Base-by-base conservation (phyloP, 2,113 vertebrate genomes). In the Galeopterus variegatus region DNA sequence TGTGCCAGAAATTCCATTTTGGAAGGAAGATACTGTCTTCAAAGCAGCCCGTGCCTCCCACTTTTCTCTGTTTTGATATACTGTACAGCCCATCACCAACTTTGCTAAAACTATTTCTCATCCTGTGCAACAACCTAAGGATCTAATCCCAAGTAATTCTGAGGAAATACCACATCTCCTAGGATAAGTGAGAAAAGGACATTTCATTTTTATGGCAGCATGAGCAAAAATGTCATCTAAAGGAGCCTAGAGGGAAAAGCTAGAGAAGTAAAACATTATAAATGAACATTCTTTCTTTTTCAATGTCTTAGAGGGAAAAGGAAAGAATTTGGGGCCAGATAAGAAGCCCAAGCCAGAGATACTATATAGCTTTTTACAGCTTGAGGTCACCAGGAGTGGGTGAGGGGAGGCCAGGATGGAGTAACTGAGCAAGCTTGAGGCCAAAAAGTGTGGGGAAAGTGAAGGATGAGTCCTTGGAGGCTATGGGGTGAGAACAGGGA, bases 1-100 rank as follows among this genome's bases (percentile, higher is more conserved):
- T 4, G 19, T 97, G 96, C 97, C 97, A 98, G 95, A 95, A 97
- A 97, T 98, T 97, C 97, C 96, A 97, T 85, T 97, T 95, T 76
- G 90, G 92, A 95, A 96, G 96, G 97, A 96, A 90, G 96, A 96
- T 88, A 17, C 87, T 72, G 92, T 88, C 94, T 97, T 97, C 95
- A 97, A 95, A 97, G 87, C 64, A 93, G 87, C 48, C 76, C 48
- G 54, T 21, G 75, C 80, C 96, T 98, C 97, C 97, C 92, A 95
- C 95, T 92, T 89, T 88, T 73, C 50, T 80, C 54, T 65, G 33
- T 36, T 84, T 90, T 97, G 96, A 97, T 95, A 95, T 90, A 95
- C 79, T 95, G 93, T 90, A 95, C 79, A 96, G 48, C 87, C 97
- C 87, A 76, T 94, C 92, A 85, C 70, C 92, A 84, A 19, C 87